Base-by-base conservation (phyloP, 2,888 invertebrate species). In the Papilio demoleus region DNA sequence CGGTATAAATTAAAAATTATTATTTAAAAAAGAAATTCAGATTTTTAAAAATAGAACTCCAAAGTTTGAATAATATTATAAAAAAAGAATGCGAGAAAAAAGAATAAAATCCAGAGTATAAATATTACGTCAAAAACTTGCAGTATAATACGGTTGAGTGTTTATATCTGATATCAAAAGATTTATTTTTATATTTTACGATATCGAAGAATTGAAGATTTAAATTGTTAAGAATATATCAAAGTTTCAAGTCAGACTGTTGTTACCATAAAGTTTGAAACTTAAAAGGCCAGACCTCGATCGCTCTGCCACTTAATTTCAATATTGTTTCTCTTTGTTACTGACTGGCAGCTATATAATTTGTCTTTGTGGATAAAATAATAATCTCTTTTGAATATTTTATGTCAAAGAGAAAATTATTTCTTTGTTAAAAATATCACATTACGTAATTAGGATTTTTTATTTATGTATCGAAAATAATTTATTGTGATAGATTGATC, bases 321-420 rank as follows among this genome's bases (percentile, higher is more conserved):
- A 27, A 50, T 50, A 50, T 50, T 50, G 50, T 50, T 50, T 50
- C 47, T 24, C 47, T 24, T 47, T 47, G 47, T 47, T 47, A 24
- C 47, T 47, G 47, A 4, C 22, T 22, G 22, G 22, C 47, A 22
- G 22, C 22, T 47, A 22, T 47, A 47, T 47, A 47, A 47, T 47
- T 47, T 47, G 22, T 47, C 47, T 47, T 47, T 47, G 47, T 22
- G 8, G 12, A 47, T 19, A 24, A 24, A 47, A 47, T 47, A 12
- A 47, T 9, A 22, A 11, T 22, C 5, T 17, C n/a, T n/a, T 31
- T 31, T 6, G 6, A 31, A 31, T n/a, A n/a, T n/a, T n/a, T n/a
- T n/a, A n/a, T n/a, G n/a, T n/a, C n/a, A n/a, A n/a, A n/a, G n/a
- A n/a, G n/a, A n/a, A n/a, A n/a, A n/a, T n/a, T n/a, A n/a, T n/a